phyloP scores from a whole-genome alignment of 2,888 invertebrate species.

The Ophioninae sp. region DNA sequence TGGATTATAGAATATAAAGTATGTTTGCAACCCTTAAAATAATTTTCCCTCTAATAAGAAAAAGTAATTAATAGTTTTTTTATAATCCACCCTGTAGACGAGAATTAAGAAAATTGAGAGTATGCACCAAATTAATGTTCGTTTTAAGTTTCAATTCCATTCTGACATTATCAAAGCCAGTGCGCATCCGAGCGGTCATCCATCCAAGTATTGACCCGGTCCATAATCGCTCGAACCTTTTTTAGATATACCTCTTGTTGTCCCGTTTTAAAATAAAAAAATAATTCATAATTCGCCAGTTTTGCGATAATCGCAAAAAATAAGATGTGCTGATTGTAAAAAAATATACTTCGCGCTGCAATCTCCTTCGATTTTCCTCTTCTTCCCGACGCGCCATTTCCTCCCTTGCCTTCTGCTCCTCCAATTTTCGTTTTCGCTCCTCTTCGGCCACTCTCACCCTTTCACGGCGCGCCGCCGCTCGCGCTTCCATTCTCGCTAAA shows the following conservation, averaged over 20 bases:
- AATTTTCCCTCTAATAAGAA: too few species aligned
- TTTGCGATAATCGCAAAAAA: too few species aligned
- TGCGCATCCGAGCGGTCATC: too few species aligned
- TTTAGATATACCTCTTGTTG: too few species aligned
- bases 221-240: too few species aligned
- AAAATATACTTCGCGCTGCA: constrained; percentile 80
- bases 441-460: constrained; percentile 79
- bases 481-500: constrained; percentile 87
- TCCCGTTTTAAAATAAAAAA: too few species aligned
- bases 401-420: constrained; percentile 79
- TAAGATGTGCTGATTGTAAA: constrained; percentile 20
- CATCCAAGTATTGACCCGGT: too few species aligned
- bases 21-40: too few species aligned
- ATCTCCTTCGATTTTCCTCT: constrained; percentile 79
- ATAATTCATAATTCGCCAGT: too few species aligned
- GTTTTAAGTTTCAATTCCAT: not conserved
- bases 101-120: too few species aligned
- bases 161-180: not conserved
- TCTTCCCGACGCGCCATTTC: constrained; percentile 78
- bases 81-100: not conserved
- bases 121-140: too few species aligned
- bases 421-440: constrained; percentile 76
- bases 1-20: too few species aligned
- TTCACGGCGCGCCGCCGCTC: constrained; percentile 85
- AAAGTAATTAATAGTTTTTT: not conserved